Base-by-base conservation (phyloP, 2,888 invertebrate genomes). In the Axea sp. region DNA sequence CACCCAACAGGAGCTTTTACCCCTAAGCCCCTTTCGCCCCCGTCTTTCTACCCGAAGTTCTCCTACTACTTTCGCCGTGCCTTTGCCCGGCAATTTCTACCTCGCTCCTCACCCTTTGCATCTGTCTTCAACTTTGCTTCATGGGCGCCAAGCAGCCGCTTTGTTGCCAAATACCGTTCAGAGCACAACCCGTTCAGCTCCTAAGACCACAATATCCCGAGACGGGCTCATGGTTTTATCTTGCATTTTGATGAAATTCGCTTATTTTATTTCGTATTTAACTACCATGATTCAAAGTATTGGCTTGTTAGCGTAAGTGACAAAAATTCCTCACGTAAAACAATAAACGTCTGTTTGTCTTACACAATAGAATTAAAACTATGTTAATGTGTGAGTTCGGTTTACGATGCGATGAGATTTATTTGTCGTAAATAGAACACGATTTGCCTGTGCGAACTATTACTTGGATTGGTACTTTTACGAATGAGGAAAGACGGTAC, bases 81-180 rank as follows among this genome's bases (percentile, higher is more conserved):
- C 65, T 73, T 68, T 67, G 33, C 75, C 69, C 73, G 37, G 67
- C 59, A 31, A 45, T 73, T 64, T 53, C 59, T 53, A n/a, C 35
- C 49, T 2, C 28, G 7, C 57, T 22, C 43, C 35, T 37, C 43
- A 15, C 51, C 9, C 64, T 19, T 60, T 19, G 22, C 57, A 49
- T 31, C 65, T 41, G 47, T 62, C 65, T 68, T 51, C 49, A 57
- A 49, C 39, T 73, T 68, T 47, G 11, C 35, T 64, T 47, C 33
- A 17, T 51, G 41, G 26, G 31, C 62, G 41, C 69, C 71, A 51
- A 45, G 9, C 64, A 31, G 51, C 49, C 59, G 53, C 59, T 67
- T 75, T 75, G 67, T 71, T 77, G 78, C 78, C 77, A 75, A 77
- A 79, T 75, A 76, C 68, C 64, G 43, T 77, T 71, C 73, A 49